Percentiles rank a stretch among this genome's conserved stretches.
phyloP scores from a whole-genome alignment of 1,140 invertebrate species.

The Mya arenaria region DNA sequence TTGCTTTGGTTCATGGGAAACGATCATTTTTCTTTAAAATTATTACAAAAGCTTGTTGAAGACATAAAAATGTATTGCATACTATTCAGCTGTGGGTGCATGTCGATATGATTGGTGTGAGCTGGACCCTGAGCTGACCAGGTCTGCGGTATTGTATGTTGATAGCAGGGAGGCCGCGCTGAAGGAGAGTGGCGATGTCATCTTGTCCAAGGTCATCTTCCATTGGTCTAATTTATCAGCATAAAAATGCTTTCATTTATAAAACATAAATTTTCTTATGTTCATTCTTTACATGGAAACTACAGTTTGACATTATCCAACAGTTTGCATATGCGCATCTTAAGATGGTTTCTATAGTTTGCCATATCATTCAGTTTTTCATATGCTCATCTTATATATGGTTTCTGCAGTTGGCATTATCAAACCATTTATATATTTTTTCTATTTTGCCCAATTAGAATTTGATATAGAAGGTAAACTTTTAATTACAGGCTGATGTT shows the following conservation, averaged over 20 bases:
- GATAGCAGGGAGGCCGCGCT: conserved; percentile 77
- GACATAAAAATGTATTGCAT: conserved; percentile 10
- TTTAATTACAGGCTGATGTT: conserved; percentile 72
- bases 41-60: no score
- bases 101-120: conserved; percentile 77
- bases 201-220: conserved; percentile 74
- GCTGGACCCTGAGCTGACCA: conserved; percentile 76
- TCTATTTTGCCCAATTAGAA: neutral
- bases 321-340: neutral
- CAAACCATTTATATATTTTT: no score
- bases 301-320: no score
- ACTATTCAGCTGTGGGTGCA: conserved; percentile 78
- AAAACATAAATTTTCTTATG: neutral
- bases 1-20: no score
- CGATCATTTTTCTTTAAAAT: no score
- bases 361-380: neutral
- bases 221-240: neutral
- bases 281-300: neutral
- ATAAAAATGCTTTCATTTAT: neutral
- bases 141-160: conserved; percentile 73
- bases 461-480: neutral
- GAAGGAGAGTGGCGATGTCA: conserved; percentile 79
- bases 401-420: no score
- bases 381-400: no score
- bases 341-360: neutral